phyloP scores from a whole-genome alignment of 2,888 invertebrate species.

The Argynnis bischoffii region DNA sequence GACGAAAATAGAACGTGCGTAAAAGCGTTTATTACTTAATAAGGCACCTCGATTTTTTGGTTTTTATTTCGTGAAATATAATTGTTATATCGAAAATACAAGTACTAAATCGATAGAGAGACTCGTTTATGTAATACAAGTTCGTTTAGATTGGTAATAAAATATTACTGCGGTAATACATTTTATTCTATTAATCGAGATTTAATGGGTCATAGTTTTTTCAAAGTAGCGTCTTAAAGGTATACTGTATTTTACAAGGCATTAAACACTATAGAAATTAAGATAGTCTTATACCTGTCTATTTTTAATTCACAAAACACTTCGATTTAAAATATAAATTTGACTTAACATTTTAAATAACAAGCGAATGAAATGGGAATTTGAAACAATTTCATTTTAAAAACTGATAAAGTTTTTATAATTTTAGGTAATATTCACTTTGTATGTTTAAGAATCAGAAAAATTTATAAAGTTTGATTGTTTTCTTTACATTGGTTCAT shows the following conservation, averaged over 20 bases:
- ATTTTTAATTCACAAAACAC: too few relatives aligned
- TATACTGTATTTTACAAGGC: slow-evolving; percentile 3
- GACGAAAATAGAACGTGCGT: slow-evolving; percentile 33
- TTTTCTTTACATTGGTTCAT: not conserved
- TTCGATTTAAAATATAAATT: too few relatives aligned
- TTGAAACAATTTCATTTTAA: too few relatives aligned
- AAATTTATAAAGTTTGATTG: too few relatives aligned
- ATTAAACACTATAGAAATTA: not conserved
- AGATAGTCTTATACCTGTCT: not conserved
- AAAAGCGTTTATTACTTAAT: slow-evolving; percentile 47
- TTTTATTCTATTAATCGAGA: slow-evolving; percentile 11
- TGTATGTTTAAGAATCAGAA: too few relatives aligned
- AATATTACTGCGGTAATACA: slow-evolving; percentile 11
- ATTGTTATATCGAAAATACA: slow-evolving; percentile 35
- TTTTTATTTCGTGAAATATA: slow-evolving; percentile 50
- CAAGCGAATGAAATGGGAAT: too few relatives aligned
- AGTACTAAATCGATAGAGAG: slow-evolving; percentile 24
- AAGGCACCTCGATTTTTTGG: slow-evolving; percentile 76
- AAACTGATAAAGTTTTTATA: too few relatives aligned
- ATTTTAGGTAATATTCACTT: too few relatives aligned
- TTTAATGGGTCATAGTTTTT: slow-evolving; percentile 7
- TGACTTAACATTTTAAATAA: too few relatives aligned
- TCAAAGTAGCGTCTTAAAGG: slow-evolving; percentile 11
- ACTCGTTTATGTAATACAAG: slow-evolving; percentile 7
- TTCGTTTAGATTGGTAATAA: slow-evolving; percentile 24